Conservation (phyloP, 2,797 vertebrate species). For the Ambastaia sidthimunki region DNA sequence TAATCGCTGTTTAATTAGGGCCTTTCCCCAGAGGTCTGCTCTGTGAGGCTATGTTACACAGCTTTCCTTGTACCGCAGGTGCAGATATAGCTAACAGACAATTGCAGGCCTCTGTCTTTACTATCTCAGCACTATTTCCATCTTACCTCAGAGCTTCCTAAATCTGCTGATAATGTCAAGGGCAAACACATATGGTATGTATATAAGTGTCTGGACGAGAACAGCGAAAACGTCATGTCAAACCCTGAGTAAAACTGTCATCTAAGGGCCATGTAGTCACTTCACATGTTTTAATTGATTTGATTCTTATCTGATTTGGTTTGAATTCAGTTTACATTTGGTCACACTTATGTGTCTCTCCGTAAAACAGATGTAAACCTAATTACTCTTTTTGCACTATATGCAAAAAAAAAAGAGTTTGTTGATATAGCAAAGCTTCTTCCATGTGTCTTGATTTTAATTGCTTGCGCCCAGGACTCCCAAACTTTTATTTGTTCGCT, state of each 20-base stretch:
- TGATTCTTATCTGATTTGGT: background rate
- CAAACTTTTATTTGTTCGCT: too few species aligned
- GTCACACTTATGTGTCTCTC: background rate
- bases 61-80: slow-evolving; percentile 60
- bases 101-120: slow-evolving; percentile 58
- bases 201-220: slow-evolving; percentile 66
- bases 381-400: too few species aligned
- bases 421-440: too few species aligned
- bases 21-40: slow-evolving; percentile 72
- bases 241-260: slow-evolving; percentile 1
- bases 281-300: background rate
- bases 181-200: slow-evolving; percentile 72
- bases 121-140: slow-evolving; percentile 78
- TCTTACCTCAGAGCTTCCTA: slow-evolving; percentile 73
- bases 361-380: background rate
- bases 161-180: slow-evolving; percentile 81
- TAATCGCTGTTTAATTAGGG: slow-evolving; percentile 85
- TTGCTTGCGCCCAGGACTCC: background rate
- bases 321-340: background rate
- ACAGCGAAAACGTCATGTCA: slow-evolving; percentile 60
- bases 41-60: slow-evolving; percentile 74
- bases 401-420: too few species aligned
- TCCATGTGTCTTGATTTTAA: background rate
- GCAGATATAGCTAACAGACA: slow-evolving; percentile 74
- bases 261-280: background rate